Evolutionary conservation across 2,888 invertebrate species (phyloP).

Genomic region (Rhogogaster chlorosoma): DNA sequence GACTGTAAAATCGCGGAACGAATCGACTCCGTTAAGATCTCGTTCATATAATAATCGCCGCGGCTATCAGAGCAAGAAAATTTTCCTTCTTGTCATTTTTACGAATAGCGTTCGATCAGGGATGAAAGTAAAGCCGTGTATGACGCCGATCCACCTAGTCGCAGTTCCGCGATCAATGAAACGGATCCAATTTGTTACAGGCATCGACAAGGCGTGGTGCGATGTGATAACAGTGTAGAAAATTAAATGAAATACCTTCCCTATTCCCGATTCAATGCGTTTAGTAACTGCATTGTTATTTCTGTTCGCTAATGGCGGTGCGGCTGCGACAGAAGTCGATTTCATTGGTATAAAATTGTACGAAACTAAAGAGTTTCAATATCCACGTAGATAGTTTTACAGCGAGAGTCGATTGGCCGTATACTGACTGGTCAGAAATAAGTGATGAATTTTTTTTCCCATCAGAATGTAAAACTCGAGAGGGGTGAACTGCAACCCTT

Average conservation of each 20-base stretch:
- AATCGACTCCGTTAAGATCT: background rate
- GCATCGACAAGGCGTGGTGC: constrained; percentile 2
- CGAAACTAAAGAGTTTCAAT: background rate
- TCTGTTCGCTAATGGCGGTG: background rate
- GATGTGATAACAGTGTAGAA: constrained; percentile 15
- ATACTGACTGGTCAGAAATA: background rate
- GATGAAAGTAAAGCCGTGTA: background rate
- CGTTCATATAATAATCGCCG: background rate
- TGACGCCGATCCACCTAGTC: background rate
- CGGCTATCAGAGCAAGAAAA: background rate
- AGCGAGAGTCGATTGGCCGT: background rate
- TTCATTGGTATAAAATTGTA: background rate
- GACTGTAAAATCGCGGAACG: background rate
- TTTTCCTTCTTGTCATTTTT: background rate
- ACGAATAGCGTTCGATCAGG: background rate
- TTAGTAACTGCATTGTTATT: background rate
- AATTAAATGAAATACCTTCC: constrained; percentile 10
- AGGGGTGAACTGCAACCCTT: background rate
- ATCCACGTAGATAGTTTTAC: background rate
- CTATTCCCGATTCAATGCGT: background rate
- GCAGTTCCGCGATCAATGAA: background rate
- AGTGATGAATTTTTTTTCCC: background rate
- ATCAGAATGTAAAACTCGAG: constrained; percentile 1
- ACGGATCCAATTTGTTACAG: constrained; percentile 7
- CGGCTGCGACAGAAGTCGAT: too few relatives aligned